Percentiles rank a stretch among this genome's conserved stretches.
phyloP scores from a whole-genome alignment of 1,140 invertebrate species.

The Drosophila ficusphila region DNA sequence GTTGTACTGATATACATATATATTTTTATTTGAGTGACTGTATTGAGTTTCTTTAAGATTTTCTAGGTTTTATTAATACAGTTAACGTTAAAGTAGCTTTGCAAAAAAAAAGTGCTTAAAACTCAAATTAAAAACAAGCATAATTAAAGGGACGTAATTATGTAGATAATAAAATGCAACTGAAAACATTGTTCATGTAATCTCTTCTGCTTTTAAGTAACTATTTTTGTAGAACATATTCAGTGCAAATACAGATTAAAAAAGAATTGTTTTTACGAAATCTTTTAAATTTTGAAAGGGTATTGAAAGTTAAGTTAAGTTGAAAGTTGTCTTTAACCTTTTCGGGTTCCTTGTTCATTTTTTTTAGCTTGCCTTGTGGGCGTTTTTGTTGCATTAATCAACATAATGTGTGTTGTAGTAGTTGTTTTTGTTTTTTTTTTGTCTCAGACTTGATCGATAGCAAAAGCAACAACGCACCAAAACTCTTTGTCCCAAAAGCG shows the following conservation, averaged over 20 bases:
- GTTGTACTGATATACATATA: slow-evolving; percentile 8
- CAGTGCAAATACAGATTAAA: too few species aligned
- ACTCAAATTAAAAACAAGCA: too few species aligned
- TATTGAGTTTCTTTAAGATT: neutral
- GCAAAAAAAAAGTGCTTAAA: too few species aligned
- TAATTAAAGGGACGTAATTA: too few species aligned
- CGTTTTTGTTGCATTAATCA: slow-evolving; percentile 72
- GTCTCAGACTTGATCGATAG: slow-evolving; percentile 38
- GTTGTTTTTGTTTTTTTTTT: slow-evolving; percentile 35
- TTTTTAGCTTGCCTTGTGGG: slow-evolving; percentile 36
- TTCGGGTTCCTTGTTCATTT: slow-evolving; percentile 8
- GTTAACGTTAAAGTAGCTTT: too few species aligned
- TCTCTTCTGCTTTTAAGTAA: too few species aligned
- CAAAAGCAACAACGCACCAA: slow-evolving; percentile 37
- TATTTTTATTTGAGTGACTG: neutral
- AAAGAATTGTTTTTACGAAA: too few species aligned
- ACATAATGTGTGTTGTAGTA: slow-evolving; percentile 50
- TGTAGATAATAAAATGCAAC: too few species aligned
- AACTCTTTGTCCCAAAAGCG: slow-evolving; percentile 40
- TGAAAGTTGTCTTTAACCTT: neutral
- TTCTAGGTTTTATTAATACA: neutral
- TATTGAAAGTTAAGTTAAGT: slow-evolving; percentile 1
- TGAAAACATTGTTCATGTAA: too few species aligned
- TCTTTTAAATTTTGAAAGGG: neutral
- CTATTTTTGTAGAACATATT: too few species aligned